Conservation (phyloP, 2,113 vertebrate species). For the Atractosteus spatula region DNA sequence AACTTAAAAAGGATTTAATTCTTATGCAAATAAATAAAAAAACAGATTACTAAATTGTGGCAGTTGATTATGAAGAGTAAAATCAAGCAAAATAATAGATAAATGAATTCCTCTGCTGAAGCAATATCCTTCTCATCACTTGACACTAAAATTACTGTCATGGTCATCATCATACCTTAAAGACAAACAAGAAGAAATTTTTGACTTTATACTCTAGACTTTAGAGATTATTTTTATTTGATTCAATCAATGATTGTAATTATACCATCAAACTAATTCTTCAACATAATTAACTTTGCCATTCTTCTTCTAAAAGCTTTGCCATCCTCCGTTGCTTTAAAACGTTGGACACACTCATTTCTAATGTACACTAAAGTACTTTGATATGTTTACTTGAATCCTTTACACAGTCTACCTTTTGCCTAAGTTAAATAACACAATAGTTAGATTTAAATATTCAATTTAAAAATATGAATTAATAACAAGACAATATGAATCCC, state of each 20-base stretch:
- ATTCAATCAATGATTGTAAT: conserved; percentile 26
- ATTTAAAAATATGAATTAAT: too few species aligned
- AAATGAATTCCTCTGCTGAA: not conserved
- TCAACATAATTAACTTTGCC: conserved; percentile 25
- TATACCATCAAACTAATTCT: conserved; percentile 18
- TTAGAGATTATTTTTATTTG: conserved; percentile 19
- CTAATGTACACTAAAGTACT: conserved; percentile 11
- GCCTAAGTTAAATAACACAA: not conserved
- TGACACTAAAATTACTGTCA: conserved; percentile 20
- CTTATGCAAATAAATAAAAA: not conserved
- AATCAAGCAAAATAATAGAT: not conserved
- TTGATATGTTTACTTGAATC: not conserved
- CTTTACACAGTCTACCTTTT: not conserved
- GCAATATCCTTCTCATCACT: not conserved
- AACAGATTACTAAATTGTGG: not conserved
- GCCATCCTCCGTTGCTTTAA: conserved; percentile 7
- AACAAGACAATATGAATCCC: too few species aligned
- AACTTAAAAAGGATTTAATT: not conserved
- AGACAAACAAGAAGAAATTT: conserved; percentile 18
- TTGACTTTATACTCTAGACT: conserved; percentile 13
- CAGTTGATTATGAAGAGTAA: not conserved
- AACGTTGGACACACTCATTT: not conserved
- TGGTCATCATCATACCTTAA: conserved; percentile 10
- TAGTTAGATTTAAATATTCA: too few species aligned
- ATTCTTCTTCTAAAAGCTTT: conserved; percentile 21